Evolutionary conservation across 1,140 invertebrate genomes (phyloP).

Genomic region (Drosophila malerkotliana): DNA sequence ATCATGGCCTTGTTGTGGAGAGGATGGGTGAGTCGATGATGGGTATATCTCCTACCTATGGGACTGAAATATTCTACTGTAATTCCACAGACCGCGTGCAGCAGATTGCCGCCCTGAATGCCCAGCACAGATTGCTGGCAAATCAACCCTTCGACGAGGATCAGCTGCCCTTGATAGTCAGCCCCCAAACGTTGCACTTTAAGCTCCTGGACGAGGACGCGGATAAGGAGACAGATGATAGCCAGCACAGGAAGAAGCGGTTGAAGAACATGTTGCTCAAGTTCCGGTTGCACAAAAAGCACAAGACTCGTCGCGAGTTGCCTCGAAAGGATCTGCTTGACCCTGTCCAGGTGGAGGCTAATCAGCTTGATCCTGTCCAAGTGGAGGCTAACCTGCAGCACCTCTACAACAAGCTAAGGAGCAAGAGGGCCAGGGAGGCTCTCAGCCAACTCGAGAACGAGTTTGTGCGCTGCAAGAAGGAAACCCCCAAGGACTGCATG

Average conservation of each 20-base stretch:
- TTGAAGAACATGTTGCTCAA: constrained; percentile 59
- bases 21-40: constrained; percentile 53
- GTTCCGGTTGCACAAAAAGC: constrained; percentile 49
- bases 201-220: constrained; percentile 33
- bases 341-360: constrained; percentile 57
- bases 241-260: constrained; percentile 32
- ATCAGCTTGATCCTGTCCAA: constrained; percentile 30
- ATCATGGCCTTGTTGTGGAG: constrained; percentile 69
- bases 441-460: constrained; percentile 60
- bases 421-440: constrained; percentile 58
- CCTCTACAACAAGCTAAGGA: constrained; percentile 58
- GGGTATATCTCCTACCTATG: too few relatives aligned
- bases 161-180: constrained; percentile 26
- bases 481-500: constrained; percentile 71
- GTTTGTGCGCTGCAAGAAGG: constrained; percentile 71
- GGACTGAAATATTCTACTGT: not conserved
- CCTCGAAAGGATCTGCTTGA: constrained; percentile 42
- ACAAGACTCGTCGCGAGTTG: constrained; percentile 28
- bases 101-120: constrained; percentile 52
- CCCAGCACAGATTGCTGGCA: constrained; percentile 34
- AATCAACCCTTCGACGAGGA: constrained; percentile 45
- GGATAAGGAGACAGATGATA: constrained; percentile 7
- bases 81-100: constrained; percentile 38
- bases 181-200: constrained; percentile 53
- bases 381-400: constrained; percentile 54